Evolutionary conservation across 2,888 invertebrate species (phyloP), one percentile per base, ranked within the genome.

Genomic region (Pyrocoelia pectoralis): DNA sequence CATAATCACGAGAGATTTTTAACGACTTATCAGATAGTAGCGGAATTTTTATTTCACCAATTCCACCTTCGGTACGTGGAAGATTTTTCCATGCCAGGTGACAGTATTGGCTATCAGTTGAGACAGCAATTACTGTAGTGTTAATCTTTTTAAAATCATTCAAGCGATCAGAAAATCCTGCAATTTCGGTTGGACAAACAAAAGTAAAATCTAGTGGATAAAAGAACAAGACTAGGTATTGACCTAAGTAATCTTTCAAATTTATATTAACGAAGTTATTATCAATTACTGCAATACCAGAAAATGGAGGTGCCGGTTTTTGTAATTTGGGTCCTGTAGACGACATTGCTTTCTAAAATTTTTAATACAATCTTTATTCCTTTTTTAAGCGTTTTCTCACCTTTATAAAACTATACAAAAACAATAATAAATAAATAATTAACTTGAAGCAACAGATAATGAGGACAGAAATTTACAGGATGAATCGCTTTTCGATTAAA

Each of bases 71-170:
- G 77, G 97, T 97, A 60, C 98, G 89, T 0, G 97, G 91, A 0
- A 94, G 95, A 82, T 96, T 95, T 61, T 94, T 86, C 98, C 98
- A 99, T 38, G 98, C 98, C 78, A 98, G 87, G 81, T 99, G 98
- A 24, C 91, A 92, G 86, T 94, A 98, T 82, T 98, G 96, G 51
- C 96, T 96, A 84, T 99, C 98, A 18, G 97, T 97, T 54, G 98
- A 98, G 65, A 93, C 94, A 57, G 91, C 98, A 74, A 98, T 85
- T 4, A 98, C 81, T 78, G 94, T 92, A 77, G 94, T 94, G 51
- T 90, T 89, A 73, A 97, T 92, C 76, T 91, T 89, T 66, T 88
- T 86, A 83, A 95, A 95, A 75, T 94, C 93, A 28, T 88, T 86
- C 0, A 87, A 89, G 66, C 93, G 89, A 73, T 99, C 98, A 1